Evolutionary conservation across 2,888 invertebrate species (phyloP), one percentile per base, ranked within the genome.

Genomic region (Drosophila recens): DNA sequence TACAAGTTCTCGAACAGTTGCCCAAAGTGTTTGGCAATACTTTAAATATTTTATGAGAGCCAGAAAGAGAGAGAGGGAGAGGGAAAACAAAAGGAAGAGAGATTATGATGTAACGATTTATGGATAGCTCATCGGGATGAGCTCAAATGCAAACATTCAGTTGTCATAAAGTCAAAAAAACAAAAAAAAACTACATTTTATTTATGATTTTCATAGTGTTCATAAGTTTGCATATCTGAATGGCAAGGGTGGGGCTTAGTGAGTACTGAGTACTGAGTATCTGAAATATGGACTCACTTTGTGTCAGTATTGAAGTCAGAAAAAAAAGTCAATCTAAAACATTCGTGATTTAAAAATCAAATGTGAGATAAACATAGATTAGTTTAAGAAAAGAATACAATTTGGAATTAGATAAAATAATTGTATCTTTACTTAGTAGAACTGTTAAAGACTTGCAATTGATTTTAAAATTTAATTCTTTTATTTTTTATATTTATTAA

Each of bases 31-130:
- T 79, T 79, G 82, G 80, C 72, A 79, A 75, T 80, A 71, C 78
- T 82, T 80, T 80, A 74, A 80, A 80, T 80, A 80, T 74, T 80
- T 80, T 77, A 82, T 67, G 76, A 67, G 51, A 40, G 40, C 23
- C 15, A 45, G 20, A 27, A 15, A 23, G 38, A 20, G 54, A n/a
- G 46, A 36, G 34, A 46, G 23, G 15, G n/a, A 3, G 36, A 43
- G 27, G 3, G 48, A 1, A 46, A 40, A 23, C 1, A 4, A 40
- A 48, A 3, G 33, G 9, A 34, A 9, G 27, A 46, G 61, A 83
- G 77, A 80, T 80, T 80, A 83, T 80, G 83, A 80, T 80, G 83
- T 82, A 80, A 80, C 83, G 71, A 80, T 77, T 83, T 80, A 83
- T 77, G 71, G 65, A 17, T 8, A 71, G 71, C 68, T 82, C 74